Percentiles rank a stretch among this genome's conserved stretches.
These are phyloP conservation scores for Physocephala rufipes DNA, from an alignment of 2,888 invertebrate species.

Conservation along the genomic window DNA sequence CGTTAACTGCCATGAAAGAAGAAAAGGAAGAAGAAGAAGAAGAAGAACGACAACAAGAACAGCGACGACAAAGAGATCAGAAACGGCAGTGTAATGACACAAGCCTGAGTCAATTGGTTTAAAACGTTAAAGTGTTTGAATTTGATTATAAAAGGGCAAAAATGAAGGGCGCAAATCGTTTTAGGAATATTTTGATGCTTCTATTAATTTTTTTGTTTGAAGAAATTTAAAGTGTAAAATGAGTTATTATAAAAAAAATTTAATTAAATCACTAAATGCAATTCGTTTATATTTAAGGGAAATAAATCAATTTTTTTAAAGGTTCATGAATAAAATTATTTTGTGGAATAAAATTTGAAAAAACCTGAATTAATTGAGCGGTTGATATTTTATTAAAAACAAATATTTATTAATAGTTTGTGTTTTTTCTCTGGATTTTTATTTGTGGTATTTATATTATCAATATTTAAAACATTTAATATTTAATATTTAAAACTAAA, in stretches of 20 bases:
- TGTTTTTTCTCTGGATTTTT: too few relatives aligned
- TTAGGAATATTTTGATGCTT: constrained; percentile 27
- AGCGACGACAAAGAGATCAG: too few relatives aligned
- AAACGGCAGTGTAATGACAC: too few relatives aligned
- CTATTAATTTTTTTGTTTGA: constrained; percentile 33
- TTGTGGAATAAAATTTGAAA: too few relatives aligned
- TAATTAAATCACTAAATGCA: constrained; percentile 9
- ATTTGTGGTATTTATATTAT: too few relatives aligned
- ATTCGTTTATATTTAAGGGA: neutral
- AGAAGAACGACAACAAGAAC: neutral
- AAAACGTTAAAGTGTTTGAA: constrained; percentile 36
- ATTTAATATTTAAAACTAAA: neutral
- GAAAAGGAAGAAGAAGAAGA: too few relatives aligned
- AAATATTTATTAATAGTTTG: too few relatives aligned
- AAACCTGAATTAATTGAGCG: too few relatives aligned
- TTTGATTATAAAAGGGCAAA: constrained; percentile 48
- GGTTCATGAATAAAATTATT: too few relatives aligned
- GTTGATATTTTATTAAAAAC: too few relatives aligned
- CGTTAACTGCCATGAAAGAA: too few relatives aligned
- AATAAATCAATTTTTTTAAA: neutral
- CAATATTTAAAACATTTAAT: too few relatives aligned
- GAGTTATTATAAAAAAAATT: constrained; percentile 14
- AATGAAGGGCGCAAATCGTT: constrained; percentile 36
- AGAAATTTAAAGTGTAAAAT: constrained; percentile 38
- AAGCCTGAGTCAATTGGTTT: constrained; percentile 12